Conservation (phyloP, 2,797 vertebrate species). For the Pseudomugil tenellus region DNA sequence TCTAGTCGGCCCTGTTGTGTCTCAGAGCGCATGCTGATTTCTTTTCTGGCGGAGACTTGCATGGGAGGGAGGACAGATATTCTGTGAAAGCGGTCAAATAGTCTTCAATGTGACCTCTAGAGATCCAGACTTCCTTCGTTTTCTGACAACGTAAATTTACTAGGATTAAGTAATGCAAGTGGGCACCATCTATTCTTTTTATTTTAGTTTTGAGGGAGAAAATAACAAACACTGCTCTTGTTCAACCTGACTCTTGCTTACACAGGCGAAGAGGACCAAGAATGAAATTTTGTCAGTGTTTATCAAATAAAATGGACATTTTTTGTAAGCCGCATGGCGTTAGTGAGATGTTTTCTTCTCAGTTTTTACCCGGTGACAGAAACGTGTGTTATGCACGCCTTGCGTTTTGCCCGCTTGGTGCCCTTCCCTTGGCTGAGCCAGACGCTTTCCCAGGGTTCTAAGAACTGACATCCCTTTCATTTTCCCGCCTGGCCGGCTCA, state of each 20-base stretch:
- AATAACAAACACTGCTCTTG: slow-evolving; percentile 36
- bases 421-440: slow-evolving; percentile 74
- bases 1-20: slow-evolving; percentile 65
- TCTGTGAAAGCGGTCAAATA: slow-evolving; percentile 74
- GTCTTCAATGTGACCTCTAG: slow-evolving; percentile 74
- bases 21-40: slow-evolving; percentile 55
- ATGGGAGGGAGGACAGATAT: slow-evolving; percentile 77
- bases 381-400: slow-evolving; percentile 60
- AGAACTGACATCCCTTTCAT: slow-evolving; percentile 82
- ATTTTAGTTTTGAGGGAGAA: slow-evolving; percentile 27
- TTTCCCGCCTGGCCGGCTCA: slow-evolving; percentile 81
- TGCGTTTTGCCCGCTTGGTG: slow-evolving; percentile 67
- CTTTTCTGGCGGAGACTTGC: slow-evolving; percentile 68
- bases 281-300: slow-evolving; percentile 22
- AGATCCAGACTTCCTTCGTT: slow-evolving; percentile 77
- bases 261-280: slow-evolving; percentile 10
- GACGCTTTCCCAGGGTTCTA: slow-evolving; percentile 81
- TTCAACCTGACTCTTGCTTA: slow-evolving; percentile 3
- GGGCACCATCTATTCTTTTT: slow-evolving; percentile 63
- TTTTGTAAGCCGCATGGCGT: slow-evolving; percentile 77
- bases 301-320: slow-evolving; percentile 65
- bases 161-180: slow-evolving; percentile 71
- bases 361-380: slow-evolving; percentile 58
- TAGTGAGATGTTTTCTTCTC: slow-evolving; percentile 74
- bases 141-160: slow-evolving; percentile 81